Evolutionary conservation across 92 coral and sea anemone genomes (phyloP), one percentile per base, ranked within the genome.

Genomic region (Blastomussa wellsi): DNA sequence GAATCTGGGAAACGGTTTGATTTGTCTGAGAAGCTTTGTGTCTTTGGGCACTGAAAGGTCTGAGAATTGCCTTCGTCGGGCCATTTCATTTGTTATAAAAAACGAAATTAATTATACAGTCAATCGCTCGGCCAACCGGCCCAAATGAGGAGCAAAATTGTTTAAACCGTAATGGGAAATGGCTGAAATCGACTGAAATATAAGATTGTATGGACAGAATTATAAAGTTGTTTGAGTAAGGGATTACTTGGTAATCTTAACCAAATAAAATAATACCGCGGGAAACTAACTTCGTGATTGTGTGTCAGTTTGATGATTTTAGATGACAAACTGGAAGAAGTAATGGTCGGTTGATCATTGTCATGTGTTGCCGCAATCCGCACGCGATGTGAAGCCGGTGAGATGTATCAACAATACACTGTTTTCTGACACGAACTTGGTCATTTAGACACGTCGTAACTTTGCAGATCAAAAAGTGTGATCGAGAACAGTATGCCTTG

Each of bases 241-340:
- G 48, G 75, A 70, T 70, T 70, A 70, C 9, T 5, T 38, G 11
- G 44, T 70, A 70, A 70, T 70, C 75, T 48, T 22, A 37, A 16
- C 44, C 47, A 70, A 70, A 70, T 47, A 70, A 70, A 70, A 70
- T 70, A 70, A 70, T 38, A 70, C 41, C 29, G 35, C 19, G 16
- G 16, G 37, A 16, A 35, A 65, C 14, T 70, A 35, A 22, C 75
- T 33, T 37, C 48, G 44, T 70, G 47, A 38, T 48, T 35, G 0
- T n/a, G 35, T 7, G 75, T 17, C 44, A n/a, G n/a, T 36, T 6
- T 70, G 44, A 37, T 70, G 75, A 70, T 48, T 26, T 48, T 70
- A 20, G 75, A 17, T 26, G 28, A 17, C 44, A 68, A 68, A 68
- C 72, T 66, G 28, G 31, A 66, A 68, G 5, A 65, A 65, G 36